These are phyloP conservation scores for Drosophila nr. fundita DNA, from an alignment of 2,888 invertebrate species.

Conservation along the genomic window DNA sequence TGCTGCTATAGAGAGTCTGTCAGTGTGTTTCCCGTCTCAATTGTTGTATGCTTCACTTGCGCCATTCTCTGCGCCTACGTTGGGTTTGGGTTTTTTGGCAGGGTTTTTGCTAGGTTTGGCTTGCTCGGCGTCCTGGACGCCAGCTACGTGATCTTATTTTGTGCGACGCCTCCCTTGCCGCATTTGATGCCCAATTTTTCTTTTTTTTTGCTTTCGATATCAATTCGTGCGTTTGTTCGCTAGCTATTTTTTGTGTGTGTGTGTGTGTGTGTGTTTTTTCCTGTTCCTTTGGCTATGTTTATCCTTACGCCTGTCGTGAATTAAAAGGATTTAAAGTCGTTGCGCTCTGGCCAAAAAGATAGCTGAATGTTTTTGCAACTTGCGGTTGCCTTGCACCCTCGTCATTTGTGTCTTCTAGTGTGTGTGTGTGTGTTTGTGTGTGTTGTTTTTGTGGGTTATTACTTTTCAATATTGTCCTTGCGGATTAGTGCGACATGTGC, in stretches of 20 bases:
- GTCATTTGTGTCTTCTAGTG: conserved; percentile 39
- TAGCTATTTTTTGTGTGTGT: conserved; percentile 8
- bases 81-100: conserved; percentile 9
- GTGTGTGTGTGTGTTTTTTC: conserved; percentile 15
- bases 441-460: conserved; percentile 83
- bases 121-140: conserved; percentile 51
- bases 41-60: conserved; percentile 66
- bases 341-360: conserved; percentile 67
- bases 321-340: conserved; percentile 79
- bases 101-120: conserved; percentile 13
- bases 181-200: conserved; percentile 75
- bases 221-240: conserved; percentile 73
- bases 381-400: conserved; percentile 75
- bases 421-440: conserved; percentile 64
- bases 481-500: conserved; percentile 82
- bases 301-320: conserved; percentile 77
- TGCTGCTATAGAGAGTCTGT: neutral
- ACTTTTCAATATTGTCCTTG: conserved; percentile 85
- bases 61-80: conserved; percentile 72
- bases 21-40: conserved; percentile 36
- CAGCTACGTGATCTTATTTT: conserved; percentile 83
- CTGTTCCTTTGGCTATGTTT: conserved; percentile 36
- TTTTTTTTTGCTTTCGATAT: conserved; percentile 55
- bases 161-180: conserved; percentile 58
- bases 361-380: conserved; percentile 73